Conservation (phyloP, 2,888 invertebrate genomes). For the Cabera pusaria region DNA sequence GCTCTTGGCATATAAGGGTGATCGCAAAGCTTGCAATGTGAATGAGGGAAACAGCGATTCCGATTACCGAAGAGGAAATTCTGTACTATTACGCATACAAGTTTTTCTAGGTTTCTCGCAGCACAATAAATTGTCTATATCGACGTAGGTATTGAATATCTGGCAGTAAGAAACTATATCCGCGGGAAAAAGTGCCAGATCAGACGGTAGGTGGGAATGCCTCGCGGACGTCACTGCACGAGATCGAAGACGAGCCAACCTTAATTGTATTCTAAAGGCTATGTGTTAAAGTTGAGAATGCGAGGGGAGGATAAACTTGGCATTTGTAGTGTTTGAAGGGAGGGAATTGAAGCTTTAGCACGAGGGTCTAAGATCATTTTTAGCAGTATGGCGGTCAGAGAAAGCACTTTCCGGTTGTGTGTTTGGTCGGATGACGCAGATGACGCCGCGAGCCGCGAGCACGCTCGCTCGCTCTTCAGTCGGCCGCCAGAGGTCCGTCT, state of each 20-base stretch:
- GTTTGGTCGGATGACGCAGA: conserved; percentile 75
- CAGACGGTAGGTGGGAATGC: conserved; percentile 57
- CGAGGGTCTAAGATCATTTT: conserved; percentile 51
- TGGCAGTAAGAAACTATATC: conserved; percentile 59
- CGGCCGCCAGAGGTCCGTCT: conserved; percentile 63
- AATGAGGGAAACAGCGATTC: too few relatives aligned
- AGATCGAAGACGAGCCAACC: conserved; percentile 29
- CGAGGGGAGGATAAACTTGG: conserved; percentile 22
- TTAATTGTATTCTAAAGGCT: conserved; percentile 44
- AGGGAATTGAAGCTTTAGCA: conserved; percentile 51
- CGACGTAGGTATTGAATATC: conserved; percentile 63
- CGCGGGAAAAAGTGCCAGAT: conserved; percentile 70
- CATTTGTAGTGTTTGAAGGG: conserved; percentile 13
- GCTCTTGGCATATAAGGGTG: too few relatives aligned
- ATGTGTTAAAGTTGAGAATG: conserved; percentile 52
- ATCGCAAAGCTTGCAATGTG: too few relatives aligned
- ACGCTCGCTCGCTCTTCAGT: conserved; percentile 44
- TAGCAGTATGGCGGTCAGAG: conserved; percentile 54
- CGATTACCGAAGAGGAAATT: too few relatives aligned
- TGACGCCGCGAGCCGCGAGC: conserved; percentile 50
- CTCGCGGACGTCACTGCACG: conserved; percentile 56
- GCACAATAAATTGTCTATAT: conserved; percentile 19
- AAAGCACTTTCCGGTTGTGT: conserved; percentile 80
- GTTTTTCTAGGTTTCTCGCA: conserved; percentile 55
- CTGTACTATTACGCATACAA: too few relatives aligned